These are phyloP conservation scores for Eurystomus glaucurus DNA, from an alignment of 2,797 vertebrate species.

Conservation along the genomic window DNA sequence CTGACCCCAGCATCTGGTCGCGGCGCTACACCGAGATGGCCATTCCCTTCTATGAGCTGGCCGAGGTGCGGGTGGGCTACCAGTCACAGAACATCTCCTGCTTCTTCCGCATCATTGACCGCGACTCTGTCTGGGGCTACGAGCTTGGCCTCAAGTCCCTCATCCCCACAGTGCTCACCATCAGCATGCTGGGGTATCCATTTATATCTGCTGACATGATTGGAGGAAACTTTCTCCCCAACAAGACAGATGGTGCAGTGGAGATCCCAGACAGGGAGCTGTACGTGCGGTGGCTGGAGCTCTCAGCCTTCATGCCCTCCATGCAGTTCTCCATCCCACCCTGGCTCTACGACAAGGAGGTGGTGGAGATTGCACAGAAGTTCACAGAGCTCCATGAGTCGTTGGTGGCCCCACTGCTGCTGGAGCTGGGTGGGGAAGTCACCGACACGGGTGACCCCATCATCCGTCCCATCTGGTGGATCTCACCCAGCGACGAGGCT, in stretches of 20 bases:
- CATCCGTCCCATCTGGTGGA: slow-evolving; percentile 98
- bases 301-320: slow-evolving; percentile 96
- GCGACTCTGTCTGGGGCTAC: slow-evolving; percentile 96
- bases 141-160: slow-evolving; percentile 95
- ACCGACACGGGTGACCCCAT: slow-evolving; percentile 93
- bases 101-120: slow-evolving; percentile 96
- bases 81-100: slow-evolving; percentile 96
- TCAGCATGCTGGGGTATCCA: slow-evolving; percentile 84
- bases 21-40: slow-evolving; percentile 90
- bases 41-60: slow-evolving; percentile 93
- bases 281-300: slow-evolving; percentile 97
- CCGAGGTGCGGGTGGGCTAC: slow-evolving; percentile 89
- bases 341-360: slow-evolving; percentile 93
- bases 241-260: slow-evolving; percentile 80
- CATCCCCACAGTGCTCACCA: slow-evolving; percentile 95
- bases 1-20: slow-evolving; percentile 93
- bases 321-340: slow-evolving; percentile 98
- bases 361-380: slow-evolving; percentile 93
- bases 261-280: slow-evolving; percentile 92
- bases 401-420: slow-evolving; percentile 91
- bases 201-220: slow-evolving; percentile 95
- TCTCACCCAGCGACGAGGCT: slow-evolving; percentile 90
- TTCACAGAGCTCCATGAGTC: slow-evolving; percentile 92
- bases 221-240: slow-evolving; percentile 86
- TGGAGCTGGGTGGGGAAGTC: slow-evolving; percentile 93